Evolutionary conservation across 1,140 invertebrate genomes (phyloP).

Genomic region (Ridgeia piscesae): DNA sequence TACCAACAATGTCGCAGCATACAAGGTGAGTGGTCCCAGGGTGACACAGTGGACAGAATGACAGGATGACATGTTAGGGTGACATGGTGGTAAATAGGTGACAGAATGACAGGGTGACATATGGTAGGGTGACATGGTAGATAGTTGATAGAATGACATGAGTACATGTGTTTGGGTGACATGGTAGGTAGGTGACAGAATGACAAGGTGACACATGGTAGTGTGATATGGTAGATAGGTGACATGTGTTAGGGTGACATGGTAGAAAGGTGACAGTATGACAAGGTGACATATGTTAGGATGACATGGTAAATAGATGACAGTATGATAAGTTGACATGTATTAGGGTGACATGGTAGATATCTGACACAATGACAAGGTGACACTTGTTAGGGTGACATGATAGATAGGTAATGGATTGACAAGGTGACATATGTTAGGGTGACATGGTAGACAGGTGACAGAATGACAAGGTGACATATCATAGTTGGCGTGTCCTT

Average conservation of each 20-base stretch:
- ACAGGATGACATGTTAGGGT: neutral
- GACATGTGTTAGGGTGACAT: neutral
- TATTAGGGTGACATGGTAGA: neutral
- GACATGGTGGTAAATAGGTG: neutral
- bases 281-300: neutral
- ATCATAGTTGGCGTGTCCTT: neutral
- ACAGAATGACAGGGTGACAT: neutral
- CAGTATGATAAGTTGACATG: neutral
- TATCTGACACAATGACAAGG: neutral
- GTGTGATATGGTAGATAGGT: neutral
- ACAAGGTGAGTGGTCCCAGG: conserved; percentile 39
- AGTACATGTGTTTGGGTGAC: neutral
- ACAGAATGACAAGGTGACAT: neutral
- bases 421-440: neutral
- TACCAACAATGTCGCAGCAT: conserved; percentile 49
- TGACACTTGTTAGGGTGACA: neutral
- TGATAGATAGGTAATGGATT: neutral
- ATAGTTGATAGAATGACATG: neutral
- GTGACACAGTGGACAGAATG: neutral
- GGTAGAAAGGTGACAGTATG: neutral
- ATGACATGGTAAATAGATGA: neutral
- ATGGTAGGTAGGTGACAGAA: neutral
- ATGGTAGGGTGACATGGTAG: neutral
- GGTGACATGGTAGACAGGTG: neutral
- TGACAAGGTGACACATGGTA: neutral